Conservation (phyloP, 2,888 invertebrate species). For the Odiellus spinosus region DNA sequence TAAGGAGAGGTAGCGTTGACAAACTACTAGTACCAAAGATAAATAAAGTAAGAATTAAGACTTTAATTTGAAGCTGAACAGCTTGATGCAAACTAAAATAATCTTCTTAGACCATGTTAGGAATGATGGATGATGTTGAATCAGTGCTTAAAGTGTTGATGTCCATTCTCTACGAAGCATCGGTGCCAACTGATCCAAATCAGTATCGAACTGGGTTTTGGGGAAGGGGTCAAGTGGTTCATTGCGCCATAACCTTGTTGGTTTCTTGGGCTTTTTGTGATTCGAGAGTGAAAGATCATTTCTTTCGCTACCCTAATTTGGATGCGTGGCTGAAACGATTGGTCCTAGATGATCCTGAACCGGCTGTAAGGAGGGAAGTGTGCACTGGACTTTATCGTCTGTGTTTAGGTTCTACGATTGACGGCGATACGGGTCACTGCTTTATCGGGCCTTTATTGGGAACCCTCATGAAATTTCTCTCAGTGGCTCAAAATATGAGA, state of each 20-base stretch:
- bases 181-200: constrained; percentile 58
- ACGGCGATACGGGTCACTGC: constrained; percentile 29
- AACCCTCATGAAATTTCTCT: constrained; percentile 60
- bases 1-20: constrained; percentile 38
- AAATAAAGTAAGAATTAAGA: constrained; percentile 43
- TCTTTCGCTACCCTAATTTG: constrained; percentile 58
- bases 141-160: constrained; percentile 66
- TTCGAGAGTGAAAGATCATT: constrained; percentile 52
- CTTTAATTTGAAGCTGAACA: neutral
- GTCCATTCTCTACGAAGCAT: constrained; percentile 71
- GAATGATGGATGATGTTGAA: constrained; percentile 63
- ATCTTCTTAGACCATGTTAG: constrained; percentile 39
- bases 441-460: constrained; percentile 55
- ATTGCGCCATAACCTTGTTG: constrained; percentile 77
- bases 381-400: constrained; percentile 81
- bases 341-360: constrained; percentile 81
- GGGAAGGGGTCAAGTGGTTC: constrained; percentile 79
- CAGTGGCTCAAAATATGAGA: constrained; percentile 70
- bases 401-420: constrained; percentile 45
- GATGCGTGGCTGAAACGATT: constrained; percentile 61
- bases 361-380: constrained; percentile 73
- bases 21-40: constrained; percentile 51
- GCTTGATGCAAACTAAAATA: neutral
- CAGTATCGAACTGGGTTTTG: constrained; percentile 83
- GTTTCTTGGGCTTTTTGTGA: constrained; percentile 86